Evolutionary conservation across 2,113 vertebrate genomes (phyloP), one percentile per base, ranked within the genome.

Genomic region (Spermophilus dauricus): DNA sequence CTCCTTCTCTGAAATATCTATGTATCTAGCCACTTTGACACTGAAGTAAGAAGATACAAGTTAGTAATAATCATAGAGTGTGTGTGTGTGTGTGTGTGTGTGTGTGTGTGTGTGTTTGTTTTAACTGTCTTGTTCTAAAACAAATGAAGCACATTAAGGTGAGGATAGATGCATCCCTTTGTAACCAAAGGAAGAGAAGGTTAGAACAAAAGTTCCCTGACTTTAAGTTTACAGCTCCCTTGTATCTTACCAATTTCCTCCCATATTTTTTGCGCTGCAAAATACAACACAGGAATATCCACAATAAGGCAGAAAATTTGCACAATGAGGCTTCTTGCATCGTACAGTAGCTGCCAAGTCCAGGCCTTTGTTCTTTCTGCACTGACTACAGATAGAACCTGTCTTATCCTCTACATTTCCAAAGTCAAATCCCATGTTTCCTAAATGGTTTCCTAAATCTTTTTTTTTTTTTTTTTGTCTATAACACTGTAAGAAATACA

Each of bases 91-190:
- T 56, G 56, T 56, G 56, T 56, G 20, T 58, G 56, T 58, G 56
- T 58, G 56, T 58, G 56, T 58, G 20, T 58, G 56, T 58, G 56
- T 58, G 56, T 58, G 20, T 58, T 6, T 58, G 1, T 39, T 58
- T 78, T 53, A 78, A 69, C 53, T 65, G 37, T 28, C 26, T 82
- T 87, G 63, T 95, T 92, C 65, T 48, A 61, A 94, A 96, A 90
- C 24, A 80, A 91, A 92, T 73, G 30, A 70, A 37, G 48, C 24
- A 20, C 16, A 28, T 77, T 82, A 92, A 85, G n/a, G 86, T 63
- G 34, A 93, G 26, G 17, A 48, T 7, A 32, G 16, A 30, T 24
- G 10, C 26, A 24, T 65, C 37, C 37, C 76, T 84, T 90, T 39
- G 2, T 61, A 78, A 56, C 37, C 84, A 87, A 92, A 0, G 48